A percentile compares a stretch with the other conserved stretches of the same genome.
Conservation (phyloP, 1,140 invertebrate species). For the Hycleus cichorii region DNA sequence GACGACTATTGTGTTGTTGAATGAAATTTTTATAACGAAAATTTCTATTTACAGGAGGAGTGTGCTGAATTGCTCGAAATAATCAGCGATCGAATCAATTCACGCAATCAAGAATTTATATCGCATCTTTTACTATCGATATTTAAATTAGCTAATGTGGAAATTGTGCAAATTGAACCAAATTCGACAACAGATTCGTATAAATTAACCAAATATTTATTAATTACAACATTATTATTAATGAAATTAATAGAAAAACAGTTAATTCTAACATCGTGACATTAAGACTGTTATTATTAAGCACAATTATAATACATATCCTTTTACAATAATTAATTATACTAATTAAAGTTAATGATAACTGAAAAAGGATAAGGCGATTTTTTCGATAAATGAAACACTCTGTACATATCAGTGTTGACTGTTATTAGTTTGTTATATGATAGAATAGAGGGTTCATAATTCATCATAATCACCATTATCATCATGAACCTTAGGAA, state of each 20-base stretch:
- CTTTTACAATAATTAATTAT: slow-evolving; percentile 23
- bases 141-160: slow-evolving; percentile 86
- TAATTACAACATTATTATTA: slow-evolving; percentile 19
- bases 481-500: background rate
- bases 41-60: slow-evolving; percentile 59
- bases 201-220: slow-evolving; percentile 13
- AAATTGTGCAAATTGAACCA: slow-evolving; percentile 51
- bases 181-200: slow-evolving; percentile 24
- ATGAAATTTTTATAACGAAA: slow-evolving; percentile 6
- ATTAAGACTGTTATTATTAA: slow-evolving; percentile 30
- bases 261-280: slow-evolving; percentile 33
- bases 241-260: slow-evolving; percentile 18
- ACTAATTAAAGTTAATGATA: background rate
- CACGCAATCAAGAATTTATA: slow-evolving; percentile 72
- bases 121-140: slow-evolving; percentile 79
- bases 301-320: slow-evolving; percentile 29
- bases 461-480: background rate
- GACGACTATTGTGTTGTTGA: background rate
- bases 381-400: slow-evolving; percentile 1
- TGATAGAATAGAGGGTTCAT: slow-evolving; percentile 5
- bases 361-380: background rate
- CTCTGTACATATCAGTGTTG: slow-evolving; percentile 38
- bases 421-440: slow-evolving; percentile 31
- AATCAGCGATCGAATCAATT: slow-evolving; percentile 76
- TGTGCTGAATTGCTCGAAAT: slow-evolving; percentile 72